These are phyloP conservation scores for Frieseomelitta varia DNA, from an alignment of 1,140 invertebrate species.

Conservation along the genomic window DNA sequence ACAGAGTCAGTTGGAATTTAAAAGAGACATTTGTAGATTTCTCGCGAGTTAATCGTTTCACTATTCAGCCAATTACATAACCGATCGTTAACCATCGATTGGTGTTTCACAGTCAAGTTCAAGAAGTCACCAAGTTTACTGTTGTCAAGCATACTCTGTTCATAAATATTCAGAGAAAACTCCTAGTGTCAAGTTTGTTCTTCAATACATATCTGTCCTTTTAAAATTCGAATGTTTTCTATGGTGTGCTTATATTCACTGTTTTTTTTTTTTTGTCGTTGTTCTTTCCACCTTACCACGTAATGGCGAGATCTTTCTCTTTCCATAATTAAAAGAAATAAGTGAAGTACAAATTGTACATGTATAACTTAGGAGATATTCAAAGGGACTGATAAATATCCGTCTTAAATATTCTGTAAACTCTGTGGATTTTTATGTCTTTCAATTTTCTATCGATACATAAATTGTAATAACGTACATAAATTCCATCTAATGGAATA, in stretches of 20 bases:
- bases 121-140: background rate
- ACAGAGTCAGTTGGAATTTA: background rate
- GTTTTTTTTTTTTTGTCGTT: background rate
- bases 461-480: too few species aligned
- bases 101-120: conserved; percentile 2
- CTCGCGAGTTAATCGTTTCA: conserved; percentile 8
- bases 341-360: background rate
- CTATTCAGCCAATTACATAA: conserved; percentile 39
- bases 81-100: background rate
- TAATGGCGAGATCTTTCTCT: accelerated
- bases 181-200: background rate
- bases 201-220: background rate
- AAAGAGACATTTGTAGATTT: conserved; percentile 30
- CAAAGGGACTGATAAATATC: too few species aligned
- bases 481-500: background rate
- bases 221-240: background rate
- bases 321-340: background rate
- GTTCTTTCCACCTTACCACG: background rate
- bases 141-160: background rate
- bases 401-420: too few species aligned
- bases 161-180: background rate
- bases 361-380: accelerated
- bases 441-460: too few species aligned
- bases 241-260: background rate
- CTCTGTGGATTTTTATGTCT: too few species aligned